Conservation (phyloP, 2,797 vertebrate genomes). For the Amniataba percoides region DNA sequence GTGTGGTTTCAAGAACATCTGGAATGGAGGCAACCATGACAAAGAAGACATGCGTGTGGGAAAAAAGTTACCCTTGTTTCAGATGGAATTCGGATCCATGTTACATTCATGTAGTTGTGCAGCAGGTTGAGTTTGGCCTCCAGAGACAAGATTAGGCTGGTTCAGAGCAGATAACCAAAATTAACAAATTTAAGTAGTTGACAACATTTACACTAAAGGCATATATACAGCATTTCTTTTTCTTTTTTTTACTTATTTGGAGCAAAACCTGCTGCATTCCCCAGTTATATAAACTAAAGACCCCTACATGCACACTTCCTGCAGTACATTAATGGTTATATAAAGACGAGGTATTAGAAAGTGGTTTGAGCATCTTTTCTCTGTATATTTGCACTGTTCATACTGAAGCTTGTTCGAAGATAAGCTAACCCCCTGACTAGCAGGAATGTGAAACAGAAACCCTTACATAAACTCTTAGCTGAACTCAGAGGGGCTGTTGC, state of each 20-base stretch:
- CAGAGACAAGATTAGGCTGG: constrained; percentile 96
- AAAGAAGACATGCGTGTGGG: constrained; percentile 45
- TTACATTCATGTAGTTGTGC: constrained; percentile 99
- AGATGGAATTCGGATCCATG: constrained; percentile 98
- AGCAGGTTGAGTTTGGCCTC: constrained; percentile 98
- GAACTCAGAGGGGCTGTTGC: constrained; percentile 62
- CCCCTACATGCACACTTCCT: neutral
- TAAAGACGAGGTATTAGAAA: constrained; percentile 4
- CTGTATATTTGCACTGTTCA: constrained; percentile 42
- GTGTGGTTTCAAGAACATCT: constrained; percentile 60
- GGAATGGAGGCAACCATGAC: constrained; percentile 48
- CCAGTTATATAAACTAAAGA: neutral
- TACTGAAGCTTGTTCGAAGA: constrained; percentile 49
- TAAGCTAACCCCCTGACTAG: constrained; percentile 61
- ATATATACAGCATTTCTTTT: neutral
- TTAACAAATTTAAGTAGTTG: constrained; percentile 36
- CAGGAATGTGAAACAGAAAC: constrained; percentile 77
- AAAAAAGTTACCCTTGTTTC: constrained; percentile 93
- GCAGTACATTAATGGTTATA: constrained; percentile 3
- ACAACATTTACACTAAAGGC: neutral
- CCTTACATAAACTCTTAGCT: constrained; percentile 69
- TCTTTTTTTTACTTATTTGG: too few species aligned
- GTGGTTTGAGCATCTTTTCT: constrained; percentile 19
- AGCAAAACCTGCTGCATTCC: neutral
- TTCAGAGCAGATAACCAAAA: constrained; percentile 35